Evolutionary conservation across 1,140 invertebrate species (phyloP).

Genomic region (Drosophila arizonae): DNA sequence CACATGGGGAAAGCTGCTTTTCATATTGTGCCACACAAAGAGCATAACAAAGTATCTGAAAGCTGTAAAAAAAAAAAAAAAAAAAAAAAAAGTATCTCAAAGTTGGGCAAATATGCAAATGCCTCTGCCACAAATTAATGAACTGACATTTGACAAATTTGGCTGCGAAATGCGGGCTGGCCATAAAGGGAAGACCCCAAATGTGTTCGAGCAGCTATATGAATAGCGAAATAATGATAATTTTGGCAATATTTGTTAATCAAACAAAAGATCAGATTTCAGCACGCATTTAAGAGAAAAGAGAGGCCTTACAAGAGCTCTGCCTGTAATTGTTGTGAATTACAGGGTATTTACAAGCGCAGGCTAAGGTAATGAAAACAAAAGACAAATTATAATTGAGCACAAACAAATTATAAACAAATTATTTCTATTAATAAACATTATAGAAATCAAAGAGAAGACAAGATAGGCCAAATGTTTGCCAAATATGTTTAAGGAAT

Average conservation of each 20-base stretch:
- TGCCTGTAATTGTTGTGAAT: background rate
- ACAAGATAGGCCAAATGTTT: too few species aligned
- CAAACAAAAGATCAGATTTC: too few species aligned
- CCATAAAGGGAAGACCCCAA: conserved; percentile 7
- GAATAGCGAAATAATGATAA: conserved; percentile 23
- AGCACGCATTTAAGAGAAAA: too few species aligned
- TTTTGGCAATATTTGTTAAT: background rate
- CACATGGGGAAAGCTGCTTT: conserved; percentile 31
- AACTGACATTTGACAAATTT: conserved; percentile 33
- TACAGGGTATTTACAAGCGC: background rate
- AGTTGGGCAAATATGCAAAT: conserved; percentile 1
- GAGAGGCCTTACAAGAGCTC: too few species aligned
- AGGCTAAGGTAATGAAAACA: too few species aligned
- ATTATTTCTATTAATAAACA: too few species aligned
- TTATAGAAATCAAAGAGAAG: too few species aligned
- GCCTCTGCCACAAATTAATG: conserved; percentile 3
- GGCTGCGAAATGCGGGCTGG: background rate
- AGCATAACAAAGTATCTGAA: background rate
- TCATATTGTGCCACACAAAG: background rate
- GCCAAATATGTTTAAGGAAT: background rate
- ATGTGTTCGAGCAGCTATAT: background rate
- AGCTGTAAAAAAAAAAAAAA: background rate
- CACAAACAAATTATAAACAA: too few species aligned
- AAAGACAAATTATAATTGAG: too few species aligned
- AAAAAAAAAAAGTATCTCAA: background rate